A percentile compares a stretch with the other conserved stretches of the same genome.
These are phyloP conservation scores for Caranx ignobilis DNA, from an alignment of 2,113 vertebrate genomes.

Conservation along the genomic window DNA sequence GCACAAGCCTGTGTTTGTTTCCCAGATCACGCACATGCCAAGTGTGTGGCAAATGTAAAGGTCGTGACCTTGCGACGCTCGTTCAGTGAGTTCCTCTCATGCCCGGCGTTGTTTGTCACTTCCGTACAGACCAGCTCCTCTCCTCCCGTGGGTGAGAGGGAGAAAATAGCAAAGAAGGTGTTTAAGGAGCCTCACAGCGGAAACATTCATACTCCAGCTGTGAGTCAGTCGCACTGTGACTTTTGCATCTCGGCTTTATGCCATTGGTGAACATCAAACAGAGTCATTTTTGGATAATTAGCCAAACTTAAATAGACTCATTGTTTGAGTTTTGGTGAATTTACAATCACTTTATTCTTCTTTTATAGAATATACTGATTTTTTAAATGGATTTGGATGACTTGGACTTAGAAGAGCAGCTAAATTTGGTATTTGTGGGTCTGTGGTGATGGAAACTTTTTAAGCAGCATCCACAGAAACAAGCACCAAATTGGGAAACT, in stretches of 20 bases:
- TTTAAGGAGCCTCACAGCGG: slow-evolving; percentile 8
- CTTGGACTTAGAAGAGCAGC: not conserved
- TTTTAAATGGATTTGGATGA: not conserved
- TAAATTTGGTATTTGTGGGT: not conserved
- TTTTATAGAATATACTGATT: not conserved
- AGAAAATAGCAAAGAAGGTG: not conserved
- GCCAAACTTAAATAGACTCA: too few relatives aligned
- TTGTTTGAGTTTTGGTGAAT: not conserved
- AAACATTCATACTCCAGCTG: slow-evolving; percentile 5
- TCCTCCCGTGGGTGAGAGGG: not conserved
- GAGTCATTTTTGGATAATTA: not conserved
- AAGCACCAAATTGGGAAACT: not conserved
- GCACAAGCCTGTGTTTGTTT: not conserved
- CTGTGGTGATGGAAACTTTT: slow-evolving; percentile 18
- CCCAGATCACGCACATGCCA: not conserved
- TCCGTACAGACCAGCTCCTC: not conserved
- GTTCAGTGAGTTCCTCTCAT: slow-evolving; percentile 26
- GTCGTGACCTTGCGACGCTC: slow-evolving; percentile 22
- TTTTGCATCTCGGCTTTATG: not conserved
- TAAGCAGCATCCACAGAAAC: not conserved
- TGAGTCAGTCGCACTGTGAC: slow-evolving; percentile 19
- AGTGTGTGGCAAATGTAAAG: slow-evolving; percentile 35
- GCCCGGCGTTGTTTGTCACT: slow-evolving; percentile 15
- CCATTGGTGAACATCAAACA: not conserved
- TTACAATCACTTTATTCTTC: not conserved